Percentiles rank a stretch among this genome's conserved stretches.
Evolutionary conservation across 2,888 invertebrate species (phyloP).

Genomic region (Caenorhabditis zanzibari): DNA sequence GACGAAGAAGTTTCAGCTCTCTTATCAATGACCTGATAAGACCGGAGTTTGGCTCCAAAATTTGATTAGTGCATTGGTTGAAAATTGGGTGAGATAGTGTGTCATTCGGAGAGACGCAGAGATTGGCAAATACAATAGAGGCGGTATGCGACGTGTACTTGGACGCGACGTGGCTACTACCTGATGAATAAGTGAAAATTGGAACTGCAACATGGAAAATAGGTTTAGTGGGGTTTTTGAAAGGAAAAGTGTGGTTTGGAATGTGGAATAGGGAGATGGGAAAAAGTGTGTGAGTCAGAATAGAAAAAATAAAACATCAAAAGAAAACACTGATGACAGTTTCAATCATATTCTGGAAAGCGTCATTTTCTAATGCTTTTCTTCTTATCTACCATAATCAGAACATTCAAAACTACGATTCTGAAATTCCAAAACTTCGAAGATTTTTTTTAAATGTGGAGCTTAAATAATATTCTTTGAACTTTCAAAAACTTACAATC

Average conservation of each 20-base stretch:
- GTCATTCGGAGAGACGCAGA: conserved; percentile 8
- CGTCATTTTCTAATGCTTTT: no score
- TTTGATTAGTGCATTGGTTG: conserved; percentile 38
- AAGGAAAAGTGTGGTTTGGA: conserved; percentile 8
- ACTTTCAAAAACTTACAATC: no score
- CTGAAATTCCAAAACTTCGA: no score
- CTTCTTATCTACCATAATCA: no score
- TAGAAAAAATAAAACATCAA: neutral
- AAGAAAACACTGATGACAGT: neutral
- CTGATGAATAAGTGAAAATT: conserved; percentile 25
- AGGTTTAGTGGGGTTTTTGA: conserved; percentile 9
- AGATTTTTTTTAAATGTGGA: no score
- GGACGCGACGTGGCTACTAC: conserved; percentile 39
- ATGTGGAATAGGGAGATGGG: neutral
- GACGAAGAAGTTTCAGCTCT: conserved; percentile 26
- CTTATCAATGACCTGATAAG: conserved; percentile 47
- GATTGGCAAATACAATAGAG: conserved; percentile 31
- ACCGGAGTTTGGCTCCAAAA: conserved; percentile 36
- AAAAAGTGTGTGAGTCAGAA: conserved; percentile 7
- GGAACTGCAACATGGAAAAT: neutral
- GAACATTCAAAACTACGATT: no score
- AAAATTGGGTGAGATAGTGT: conserved; percentile 8
- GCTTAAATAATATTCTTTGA: no score
- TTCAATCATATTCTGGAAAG: conserved; percentile 1
- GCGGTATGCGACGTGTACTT: conserved; percentile 38